phyloP scores from a whole-genome alignment of 2,113 vertebrate genomes.

The Platycercus adscitus region DNA sequence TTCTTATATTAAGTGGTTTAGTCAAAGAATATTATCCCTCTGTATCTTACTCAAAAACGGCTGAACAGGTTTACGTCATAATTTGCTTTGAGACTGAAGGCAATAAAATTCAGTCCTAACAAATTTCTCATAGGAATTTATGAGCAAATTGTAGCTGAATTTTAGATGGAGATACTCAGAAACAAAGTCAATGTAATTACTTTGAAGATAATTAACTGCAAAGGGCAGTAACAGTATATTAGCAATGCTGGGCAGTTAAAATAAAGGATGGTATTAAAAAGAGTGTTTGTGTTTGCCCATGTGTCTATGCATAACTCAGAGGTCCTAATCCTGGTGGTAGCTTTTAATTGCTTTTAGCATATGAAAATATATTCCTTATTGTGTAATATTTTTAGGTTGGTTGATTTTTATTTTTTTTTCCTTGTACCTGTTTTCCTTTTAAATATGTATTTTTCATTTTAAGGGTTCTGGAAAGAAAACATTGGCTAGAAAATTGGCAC shows the following conservation, averaged over 20 bases:
- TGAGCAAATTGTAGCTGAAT: background rate
- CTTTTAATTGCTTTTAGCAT: background rate
- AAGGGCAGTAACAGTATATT: background rate
- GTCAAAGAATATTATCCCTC: background rate
- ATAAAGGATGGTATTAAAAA: background rate
- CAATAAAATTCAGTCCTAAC: background rate
- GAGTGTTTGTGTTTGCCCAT: background rate
- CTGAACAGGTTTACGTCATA: background rate
- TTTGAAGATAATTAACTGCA: background rate
- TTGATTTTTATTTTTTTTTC: background rate
- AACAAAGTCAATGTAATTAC: background rate
- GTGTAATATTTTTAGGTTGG: background rate
- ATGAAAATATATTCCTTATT: background rate
- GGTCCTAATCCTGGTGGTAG: background rate
- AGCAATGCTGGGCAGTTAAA: background rate
- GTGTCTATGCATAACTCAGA: background rate
- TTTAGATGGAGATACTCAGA: background rate
- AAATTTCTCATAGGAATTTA: background rate
- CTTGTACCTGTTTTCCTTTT: background rate
- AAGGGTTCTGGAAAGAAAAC: slow-evolving; percentile 93
- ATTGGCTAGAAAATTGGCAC: slow-evolving; percentile 82
- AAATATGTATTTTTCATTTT: slow-evolving; percentile 50
- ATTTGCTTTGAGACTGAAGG: background rate
- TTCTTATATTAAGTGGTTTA: background rate
- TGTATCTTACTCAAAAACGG: background rate